phyloP scores from a whole-genome alignment of 2,113 vertebrate species.

The Choloepus hoffmanni region DNA sequence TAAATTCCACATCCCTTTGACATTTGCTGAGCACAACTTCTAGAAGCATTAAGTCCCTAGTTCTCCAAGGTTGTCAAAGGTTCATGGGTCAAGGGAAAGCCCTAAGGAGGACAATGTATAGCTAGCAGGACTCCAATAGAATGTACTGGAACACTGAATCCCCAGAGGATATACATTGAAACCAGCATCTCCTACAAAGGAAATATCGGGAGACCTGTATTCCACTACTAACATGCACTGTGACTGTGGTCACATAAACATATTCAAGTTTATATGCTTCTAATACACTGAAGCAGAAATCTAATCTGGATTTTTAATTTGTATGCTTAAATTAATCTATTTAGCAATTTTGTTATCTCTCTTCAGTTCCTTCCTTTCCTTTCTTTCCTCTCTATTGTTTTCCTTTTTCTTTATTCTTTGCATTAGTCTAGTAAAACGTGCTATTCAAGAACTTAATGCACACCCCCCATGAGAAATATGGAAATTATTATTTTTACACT shows the following conservation, averaged over 20 bases:
- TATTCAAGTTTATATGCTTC: background rate
- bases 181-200: background rate
- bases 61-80: accelerated
- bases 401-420: background rate
- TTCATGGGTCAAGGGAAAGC: background rate
- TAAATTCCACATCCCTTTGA: background rate
- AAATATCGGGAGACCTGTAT: background rate
- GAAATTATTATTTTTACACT: background rate
- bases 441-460: background rate
- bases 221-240: too few species aligned
- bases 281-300: background rate
- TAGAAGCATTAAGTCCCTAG: background rate
- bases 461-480: background rate
- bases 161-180: background rate
- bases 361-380: background rate
- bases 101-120: too few species aligned
- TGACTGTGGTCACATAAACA: background rate
- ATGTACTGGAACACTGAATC: background rate
- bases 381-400: background rate
- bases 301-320: background rate
- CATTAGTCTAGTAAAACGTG: background rate
- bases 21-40: background rate
- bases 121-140: background rate
- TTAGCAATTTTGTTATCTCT: background rate
- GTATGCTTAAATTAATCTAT: background rate